A percentile compares a stretch with the other conserved stretches of the same genome.
These are phyloP conservation scores for Myotis davidii DNA, from an alignment of 2,113 vertebrate genomes.

Conservation along the genomic window DNA sequence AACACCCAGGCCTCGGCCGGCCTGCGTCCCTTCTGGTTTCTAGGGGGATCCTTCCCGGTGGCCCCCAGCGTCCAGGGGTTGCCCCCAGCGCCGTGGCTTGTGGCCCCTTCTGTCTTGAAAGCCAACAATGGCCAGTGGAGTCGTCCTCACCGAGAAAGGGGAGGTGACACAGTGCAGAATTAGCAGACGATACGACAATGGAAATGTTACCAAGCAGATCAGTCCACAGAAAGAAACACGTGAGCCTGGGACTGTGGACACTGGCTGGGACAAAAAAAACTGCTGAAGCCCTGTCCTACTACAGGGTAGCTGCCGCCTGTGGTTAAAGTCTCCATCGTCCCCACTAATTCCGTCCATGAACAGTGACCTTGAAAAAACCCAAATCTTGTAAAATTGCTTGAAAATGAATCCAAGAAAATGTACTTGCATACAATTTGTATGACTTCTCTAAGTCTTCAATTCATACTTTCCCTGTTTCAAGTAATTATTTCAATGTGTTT, in stretches of 20 bases:
- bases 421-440: not conserved
- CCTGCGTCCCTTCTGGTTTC: not conserved
- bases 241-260: not conserved
- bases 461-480: not conserved
- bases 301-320: not conserved
- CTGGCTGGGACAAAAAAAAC: too few species aligned
- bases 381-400: not conserved
- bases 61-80: not conserved
- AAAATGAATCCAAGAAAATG: not conserved
- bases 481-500: conserved; percentile 16
- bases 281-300: not conserved
- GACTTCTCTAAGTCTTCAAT: not conserved
- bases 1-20: not conserved
- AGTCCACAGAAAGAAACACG: not conserved
- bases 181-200: not conserved
- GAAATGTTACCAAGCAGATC: not conserved
- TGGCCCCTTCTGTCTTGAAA: not conserved
- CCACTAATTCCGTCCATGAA: not conserved
- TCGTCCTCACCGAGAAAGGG: not conserved
- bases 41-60: not conserved
- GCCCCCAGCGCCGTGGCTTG: not conserved
- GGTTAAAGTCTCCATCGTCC: not conserved
- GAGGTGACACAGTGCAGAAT: not conserved
- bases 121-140: not conserved
- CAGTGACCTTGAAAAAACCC: not conserved